phyloP scores from a whole-genome alignment of 2,888 invertebrate species.

The Acrocyrtus sp. region DNA sequence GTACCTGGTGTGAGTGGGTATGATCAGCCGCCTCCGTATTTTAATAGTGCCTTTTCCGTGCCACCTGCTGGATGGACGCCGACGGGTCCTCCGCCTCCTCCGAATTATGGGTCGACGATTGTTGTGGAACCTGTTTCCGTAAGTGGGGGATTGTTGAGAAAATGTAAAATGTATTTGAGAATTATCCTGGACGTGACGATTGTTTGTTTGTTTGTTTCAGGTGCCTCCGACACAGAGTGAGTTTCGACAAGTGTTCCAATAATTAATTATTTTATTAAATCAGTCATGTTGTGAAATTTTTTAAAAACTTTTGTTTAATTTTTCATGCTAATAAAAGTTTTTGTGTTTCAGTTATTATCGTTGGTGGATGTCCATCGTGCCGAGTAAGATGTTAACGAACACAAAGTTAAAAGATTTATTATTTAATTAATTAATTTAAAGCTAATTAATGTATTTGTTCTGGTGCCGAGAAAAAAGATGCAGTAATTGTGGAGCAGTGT shows the following conservation, averaged over 20 bases:
- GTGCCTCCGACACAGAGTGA: constrained; percentile 74
- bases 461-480: constrained; percentile 86
- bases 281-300: too few relatives aligned
- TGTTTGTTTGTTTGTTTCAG: constrained; percentile 5
- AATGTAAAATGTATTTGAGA: too few relatives aligned
- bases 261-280: too few relatives aligned
- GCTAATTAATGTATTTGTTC: too few relatives aligned
- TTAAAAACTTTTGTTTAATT: too few relatives aligned
- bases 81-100: constrained; percentile 26
- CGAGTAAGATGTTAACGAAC: too few relatives aligned
- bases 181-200: too few relatives aligned
- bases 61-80: constrained; percentile 39
- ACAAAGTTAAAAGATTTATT: too few relatives aligned
- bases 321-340: too few relatives aligned
- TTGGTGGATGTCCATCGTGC: constrained; percentile 90
- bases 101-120: constrained; percentile 55
- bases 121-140: constrained; percentile 64
- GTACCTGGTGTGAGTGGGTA: background rate
- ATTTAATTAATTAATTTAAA: too few relatives aligned
- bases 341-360: constrained; percentile 73
- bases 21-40: constrained; percentile 42
- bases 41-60: constrained; percentile 10
- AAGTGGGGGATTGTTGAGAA: too few relatives aligned
- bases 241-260: background rate
- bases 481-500: constrained; percentile 82